Conservation (phyloP, 2,113 vertebrate species). For the Siphamia tubifer region DNA sequence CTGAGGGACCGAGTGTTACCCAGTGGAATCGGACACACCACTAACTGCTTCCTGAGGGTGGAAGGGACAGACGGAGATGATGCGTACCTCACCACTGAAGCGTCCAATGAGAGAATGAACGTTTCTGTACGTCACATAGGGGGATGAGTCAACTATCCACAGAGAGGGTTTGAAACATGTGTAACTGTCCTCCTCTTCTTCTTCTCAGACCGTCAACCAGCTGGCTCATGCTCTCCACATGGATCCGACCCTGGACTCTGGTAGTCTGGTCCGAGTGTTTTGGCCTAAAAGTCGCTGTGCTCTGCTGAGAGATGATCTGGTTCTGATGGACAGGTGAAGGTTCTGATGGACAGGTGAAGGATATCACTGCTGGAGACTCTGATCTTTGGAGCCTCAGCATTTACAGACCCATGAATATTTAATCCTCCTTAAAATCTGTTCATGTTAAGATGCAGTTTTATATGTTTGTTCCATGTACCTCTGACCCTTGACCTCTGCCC, state of each 20-base stretch:
- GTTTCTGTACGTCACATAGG: conserved; percentile 55
- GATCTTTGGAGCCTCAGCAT: too few relatives aligned
- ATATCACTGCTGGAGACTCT: too few relatives aligned
- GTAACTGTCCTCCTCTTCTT: background rate
- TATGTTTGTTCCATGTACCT: too few relatives aligned
- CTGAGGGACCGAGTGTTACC: conserved; percentile 89
- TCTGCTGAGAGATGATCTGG: conserved; percentile 90
- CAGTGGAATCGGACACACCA: conserved; percentile 92
- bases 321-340: conserved; percentile 94
- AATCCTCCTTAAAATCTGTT: too few relatives aligned
- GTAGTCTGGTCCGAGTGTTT: conserved; percentile 88
- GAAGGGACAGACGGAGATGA: conserved; percentile 90
- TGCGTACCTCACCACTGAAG: conserved; percentile 89
- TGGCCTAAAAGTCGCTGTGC: conserved; percentile 91
- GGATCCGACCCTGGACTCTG: conserved; percentile 88
- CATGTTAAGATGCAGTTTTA: too few relatives aligned
- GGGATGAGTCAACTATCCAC: too few relatives aligned
- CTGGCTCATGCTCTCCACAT: conserved; percentile 91
- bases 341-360: too few relatives aligned
- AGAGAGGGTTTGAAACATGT: background rate
- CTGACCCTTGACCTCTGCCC: background rate
- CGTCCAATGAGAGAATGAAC: conserved; percentile 85
- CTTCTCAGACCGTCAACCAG: conserved; percentile 88
- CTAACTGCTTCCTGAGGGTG: conserved; percentile 93
- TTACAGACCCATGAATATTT: too few relatives aligned